Conservation (phyloP, 2,113 vertebrate genomes). For the Dunckerocampus dactyliophorus region DNA sequence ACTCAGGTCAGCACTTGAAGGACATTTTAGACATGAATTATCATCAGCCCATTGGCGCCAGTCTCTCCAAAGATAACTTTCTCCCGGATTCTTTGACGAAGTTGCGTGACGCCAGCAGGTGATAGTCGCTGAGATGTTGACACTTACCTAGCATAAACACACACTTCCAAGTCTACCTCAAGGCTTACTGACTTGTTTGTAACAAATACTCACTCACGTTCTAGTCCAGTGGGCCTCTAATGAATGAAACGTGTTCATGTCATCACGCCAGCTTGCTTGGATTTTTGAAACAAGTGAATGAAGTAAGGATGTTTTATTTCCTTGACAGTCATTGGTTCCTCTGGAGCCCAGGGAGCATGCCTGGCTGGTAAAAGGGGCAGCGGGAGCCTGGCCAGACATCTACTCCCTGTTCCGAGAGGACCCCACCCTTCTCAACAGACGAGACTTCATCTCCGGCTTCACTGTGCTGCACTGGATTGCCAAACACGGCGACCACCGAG, state of each 20-base stretch:
- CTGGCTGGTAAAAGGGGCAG: constrained; percentile 85
- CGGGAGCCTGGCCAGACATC: constrained; percentile 77
- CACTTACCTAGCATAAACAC: no score
- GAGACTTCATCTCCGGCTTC: constrained; percentile 89
- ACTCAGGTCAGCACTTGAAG: no score
- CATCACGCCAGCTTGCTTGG: no score
- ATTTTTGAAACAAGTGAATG: neutral
- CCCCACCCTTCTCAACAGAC: constrained; percentile 75
- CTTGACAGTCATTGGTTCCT: constrained; percentile 65
- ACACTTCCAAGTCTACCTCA: no score
- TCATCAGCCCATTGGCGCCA: no score
- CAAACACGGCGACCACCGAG: constrained; percentile 82
- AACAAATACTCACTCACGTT: neutral
- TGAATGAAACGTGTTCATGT: neutral
- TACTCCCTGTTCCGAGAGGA: constrained; percentile 82
- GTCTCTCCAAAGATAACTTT: no score
- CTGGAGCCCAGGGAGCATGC: constrained; percentile 80
- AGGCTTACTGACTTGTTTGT: no score
- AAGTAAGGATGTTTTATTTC: neutral
- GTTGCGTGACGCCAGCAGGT: no score
- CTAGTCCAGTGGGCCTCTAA: neutral
- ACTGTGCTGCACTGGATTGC: constrained; percentile 93
- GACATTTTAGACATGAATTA: no score
- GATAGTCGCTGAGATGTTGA: no score
- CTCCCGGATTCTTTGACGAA: no score